Evolutionary conservation across 2,888 invertebrate species (phyloP).

Genomic region (Dasypogon diadema): DNA sequence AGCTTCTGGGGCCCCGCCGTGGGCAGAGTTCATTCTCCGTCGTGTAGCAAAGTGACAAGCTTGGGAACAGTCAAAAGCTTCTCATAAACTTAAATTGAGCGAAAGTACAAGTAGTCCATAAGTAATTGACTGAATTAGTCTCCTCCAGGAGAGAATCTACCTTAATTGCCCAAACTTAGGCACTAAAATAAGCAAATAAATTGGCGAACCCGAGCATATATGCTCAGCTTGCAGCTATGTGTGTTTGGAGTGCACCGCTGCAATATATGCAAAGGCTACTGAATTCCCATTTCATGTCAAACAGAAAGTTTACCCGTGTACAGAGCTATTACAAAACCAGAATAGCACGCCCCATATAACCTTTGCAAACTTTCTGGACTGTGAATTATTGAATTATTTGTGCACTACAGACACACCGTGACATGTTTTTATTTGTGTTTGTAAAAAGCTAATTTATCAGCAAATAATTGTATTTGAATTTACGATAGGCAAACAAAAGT

Average conservation of each 20-base stretch:
- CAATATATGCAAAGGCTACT: slow-evolving; percentile 15
- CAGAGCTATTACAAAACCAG: slow-evolving; percentile 27
- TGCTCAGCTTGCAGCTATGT: not conserved
- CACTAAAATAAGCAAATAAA: slow-evolving; percentile 32
- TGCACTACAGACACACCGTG: slow-evolving; percentile 26
- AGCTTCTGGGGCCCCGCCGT: slow-evolving; percentile 11
- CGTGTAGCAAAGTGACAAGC: slow-evolving; percentile 16
- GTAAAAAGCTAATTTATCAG: slow-evolving; percentile 55
- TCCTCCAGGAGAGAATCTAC: slow-evolving; percentile 51
- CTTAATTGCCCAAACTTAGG: slow-evolving; percentile 54
- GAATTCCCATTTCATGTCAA: slow-evolving; percentile 33
- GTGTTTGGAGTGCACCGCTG: not conserved
- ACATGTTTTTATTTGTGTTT: slow-evolving; percentile 46
- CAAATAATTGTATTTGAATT: slow-evolving; percentile 55
- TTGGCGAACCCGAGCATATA: not conserved
- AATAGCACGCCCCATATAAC: slow-evolving; percentile 18
- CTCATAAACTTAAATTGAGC: slow-evolving; percentile 47
- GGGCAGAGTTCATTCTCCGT: not conserved
- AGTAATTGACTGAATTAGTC: slow-evolving; percentile 55
- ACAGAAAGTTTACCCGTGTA: slow-evolving; percentile 6
- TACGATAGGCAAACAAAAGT: slow-evolving; percentile 49
- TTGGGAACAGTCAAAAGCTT: slow-evolving; percentile 35
- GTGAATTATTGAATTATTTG: slow-evolving; percentile 51
- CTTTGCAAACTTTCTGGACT: slow-evolving; percentile 48
- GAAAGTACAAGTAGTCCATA: slow-evolving; percentile 38